Conservation (phyloP, 2,888 invertebrate species). For the Drosophila gaucha region DNA sequence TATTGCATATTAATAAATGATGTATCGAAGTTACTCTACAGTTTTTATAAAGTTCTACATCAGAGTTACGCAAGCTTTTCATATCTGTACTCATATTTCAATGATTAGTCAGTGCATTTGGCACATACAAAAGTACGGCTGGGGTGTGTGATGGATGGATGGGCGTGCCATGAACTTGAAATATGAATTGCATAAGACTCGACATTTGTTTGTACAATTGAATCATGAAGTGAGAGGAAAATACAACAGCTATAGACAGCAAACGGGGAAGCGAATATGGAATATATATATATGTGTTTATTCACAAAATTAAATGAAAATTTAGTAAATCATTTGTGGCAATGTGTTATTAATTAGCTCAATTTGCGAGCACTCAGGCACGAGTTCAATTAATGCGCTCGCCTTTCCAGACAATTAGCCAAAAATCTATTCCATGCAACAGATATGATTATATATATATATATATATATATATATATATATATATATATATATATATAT, state of each 20-base stretch:
- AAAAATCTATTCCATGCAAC: slow-evolving; percentile 31
- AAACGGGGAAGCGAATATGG: slow-evolving; percentile 22
- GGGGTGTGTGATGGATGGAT: slow-evolving; percentile 8
- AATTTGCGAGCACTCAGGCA: slow-evolving; percentile 65
- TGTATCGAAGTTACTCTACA: background rate
- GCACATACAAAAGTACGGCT: slow-evolving; percentile 22
- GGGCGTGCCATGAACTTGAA: slow-evolving; percentile 59
- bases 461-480: slow-evolving; percentile 3
- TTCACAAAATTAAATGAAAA: slow-evolving; percentile 18
- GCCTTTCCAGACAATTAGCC: slow-evolving; percentile 31
- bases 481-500: slow-evolving; percentile 8
- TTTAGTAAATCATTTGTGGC: slow-evolving; percentile 54
- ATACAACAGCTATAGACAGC: slow-evolving; percentile 12
- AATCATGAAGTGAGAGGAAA: slow-evolving; percentile 29
- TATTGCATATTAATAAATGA: background rate
- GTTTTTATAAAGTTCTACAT: too few relatives aligned
- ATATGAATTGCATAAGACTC: slow-evolving; percentile 49
- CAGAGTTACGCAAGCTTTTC: too few relatives aligned
- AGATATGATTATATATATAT: slow-evolving; percentile 26
- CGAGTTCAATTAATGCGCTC: slow-evolving; percentile 32
- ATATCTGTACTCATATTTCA: background rate
- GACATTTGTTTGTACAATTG: slow-evolving; percentile 24
- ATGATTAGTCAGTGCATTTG: slow-evolving; percentile 12
- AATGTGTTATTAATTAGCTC: slow-evolving; percentile 69
- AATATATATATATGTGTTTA: background rate